phyloP scores from a whole-genome alignment of 2,797 vertebrate genomes.

The Bucorvus abyssinicus region DNA sequence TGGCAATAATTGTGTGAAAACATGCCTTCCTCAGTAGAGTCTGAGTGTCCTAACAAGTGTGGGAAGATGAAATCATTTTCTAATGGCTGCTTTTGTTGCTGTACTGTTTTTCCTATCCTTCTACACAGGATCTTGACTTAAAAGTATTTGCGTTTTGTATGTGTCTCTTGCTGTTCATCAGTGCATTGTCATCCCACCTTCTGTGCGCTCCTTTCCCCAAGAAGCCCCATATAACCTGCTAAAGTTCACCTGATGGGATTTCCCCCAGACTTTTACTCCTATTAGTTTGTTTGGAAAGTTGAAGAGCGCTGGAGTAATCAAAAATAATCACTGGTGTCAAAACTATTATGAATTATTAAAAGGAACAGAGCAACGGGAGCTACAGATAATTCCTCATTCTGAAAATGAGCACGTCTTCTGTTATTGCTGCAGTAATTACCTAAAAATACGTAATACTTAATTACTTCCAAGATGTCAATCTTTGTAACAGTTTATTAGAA shows the following conservation, averaged over 20 bases:
- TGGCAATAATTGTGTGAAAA: background rate
- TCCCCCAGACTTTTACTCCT: background rate
- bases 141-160: background rate
- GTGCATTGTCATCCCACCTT: background rate
- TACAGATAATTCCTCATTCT: constrained; percentile 59
- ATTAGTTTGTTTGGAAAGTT: constrained; percentile 61
- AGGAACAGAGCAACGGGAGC: constrained; percentile 26
- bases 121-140: background rate
- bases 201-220: background rate
- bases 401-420: constrained; percentile 60
- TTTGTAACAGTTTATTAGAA: constrained; percentile 75
- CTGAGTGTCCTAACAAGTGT: background rate
- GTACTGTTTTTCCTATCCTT: background rate
- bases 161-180: background rate
- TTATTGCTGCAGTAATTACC: constrained; percentile 71
- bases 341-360: constrained; percentile 69
- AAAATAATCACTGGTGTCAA: constrained; percentile 66
- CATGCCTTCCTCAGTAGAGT: background rate
- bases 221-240: background rate
- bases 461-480: constrained; percentile 77
- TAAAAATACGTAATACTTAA: constrained; percentile 77
- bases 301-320: constrained; percentile 60
- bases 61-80: background rate
- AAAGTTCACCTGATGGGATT: background rate
- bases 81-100: background rate